Base-by-base conservation (phyloP, 2,888 invertebrate species). In the Yponomeuta cagnagella region DNA sequence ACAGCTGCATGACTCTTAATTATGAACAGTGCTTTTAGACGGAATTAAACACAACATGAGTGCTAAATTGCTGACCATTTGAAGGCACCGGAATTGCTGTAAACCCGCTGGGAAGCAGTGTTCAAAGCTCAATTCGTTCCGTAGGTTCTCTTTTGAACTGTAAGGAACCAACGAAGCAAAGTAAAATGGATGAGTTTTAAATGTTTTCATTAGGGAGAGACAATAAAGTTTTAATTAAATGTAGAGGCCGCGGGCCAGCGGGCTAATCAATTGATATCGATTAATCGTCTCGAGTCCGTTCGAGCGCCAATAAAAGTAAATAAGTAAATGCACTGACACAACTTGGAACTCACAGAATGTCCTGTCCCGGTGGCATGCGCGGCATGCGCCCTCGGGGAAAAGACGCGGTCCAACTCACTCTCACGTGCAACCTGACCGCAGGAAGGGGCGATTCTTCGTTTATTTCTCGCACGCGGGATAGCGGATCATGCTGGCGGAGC, bases 231-330 rank as follows among this genome's bases (percentile, higher is more conserved):
- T 30, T 31, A 64, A 64, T 33, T 67, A 67, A n/a, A 33, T 58
- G 52, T 58, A 58, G 52, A 58, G 52, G 67, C 37, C 43, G 33
- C 33, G 33, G 12, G 37, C 33, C 43, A n/a, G 52, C 52, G 12
- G 37, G 43, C 67, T 67, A 33, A 67, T 67, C 67, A 67, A 67
- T 67, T 67, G 9, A 67, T 37, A 67, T 67, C 67, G 67, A 67
- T 67, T 67, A 67, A 67, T 67, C 67, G 67, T 43, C n/a, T 3
- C 67, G 31, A 33, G 67, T 67, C 31, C 67, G 9, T 43, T 67
- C 15, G 37, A 43, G 43, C 30, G n/a, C 31, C n/a, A 67, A 67
- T 67, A 67, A 67, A 15, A 67, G 67, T 67, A 67, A 67, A 67
- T 43, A 67, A 37, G 67, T 30, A 15, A 10, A 67, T n/a, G 67